phyloP scores from a whole-genome alignment of 2,888 invertebrate species.

The Orgyia antiqua region DNA sequence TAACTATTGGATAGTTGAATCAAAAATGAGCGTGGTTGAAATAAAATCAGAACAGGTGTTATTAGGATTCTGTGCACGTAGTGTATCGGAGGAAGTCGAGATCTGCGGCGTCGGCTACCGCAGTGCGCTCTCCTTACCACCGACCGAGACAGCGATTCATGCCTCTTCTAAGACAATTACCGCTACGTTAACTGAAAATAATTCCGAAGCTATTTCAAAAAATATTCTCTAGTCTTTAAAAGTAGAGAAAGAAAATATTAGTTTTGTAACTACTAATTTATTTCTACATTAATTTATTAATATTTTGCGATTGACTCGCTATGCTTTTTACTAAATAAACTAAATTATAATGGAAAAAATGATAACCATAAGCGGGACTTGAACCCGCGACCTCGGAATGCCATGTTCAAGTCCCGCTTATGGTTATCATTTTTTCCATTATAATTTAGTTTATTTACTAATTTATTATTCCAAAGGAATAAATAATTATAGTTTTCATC shows the following conservation, averaged over 20 bases:
- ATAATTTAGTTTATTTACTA: conserved; percentile 31
- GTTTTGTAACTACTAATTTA: conserved; percentile 27
- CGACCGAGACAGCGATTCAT: conserved; percentile 45
- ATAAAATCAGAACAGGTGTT: conserved; percentile 71
- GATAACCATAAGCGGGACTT: too few species aligned
- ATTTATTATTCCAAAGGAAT: too few species aligned
- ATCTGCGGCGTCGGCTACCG: conserved; percentile 54
- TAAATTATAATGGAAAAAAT: too few species aligned
- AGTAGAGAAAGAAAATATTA: too few species aligned
- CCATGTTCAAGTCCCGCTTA: too few species aligned
- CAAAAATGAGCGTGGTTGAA: conserved; percentile 63
- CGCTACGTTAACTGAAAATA: conserved; percentile 72
- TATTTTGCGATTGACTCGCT: too few species aligned
- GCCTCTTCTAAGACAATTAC: conserved; percentile 72
- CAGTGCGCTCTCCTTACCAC: conserved; percentile 52
- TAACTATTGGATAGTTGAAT: conserved; percentile 70
- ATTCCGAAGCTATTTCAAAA: conserved; percentile 61
- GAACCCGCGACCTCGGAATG: too few species aligned
- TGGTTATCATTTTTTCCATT: too few species aligned
- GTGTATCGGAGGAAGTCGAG: conserved; percentile 50
- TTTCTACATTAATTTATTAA: too few species aligned
- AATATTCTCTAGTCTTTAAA: conserved; percentile 72
- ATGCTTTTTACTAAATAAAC: too few species aligned
- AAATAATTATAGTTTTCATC: too few species aligned
- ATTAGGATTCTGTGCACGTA: conserved; percentile 70